These are phyloP conservation scores for Enteromius afrohamiltoni DNA, from an alignment of 2,797 vertebrate genomes.

Conservation along the genomic window DNA sequence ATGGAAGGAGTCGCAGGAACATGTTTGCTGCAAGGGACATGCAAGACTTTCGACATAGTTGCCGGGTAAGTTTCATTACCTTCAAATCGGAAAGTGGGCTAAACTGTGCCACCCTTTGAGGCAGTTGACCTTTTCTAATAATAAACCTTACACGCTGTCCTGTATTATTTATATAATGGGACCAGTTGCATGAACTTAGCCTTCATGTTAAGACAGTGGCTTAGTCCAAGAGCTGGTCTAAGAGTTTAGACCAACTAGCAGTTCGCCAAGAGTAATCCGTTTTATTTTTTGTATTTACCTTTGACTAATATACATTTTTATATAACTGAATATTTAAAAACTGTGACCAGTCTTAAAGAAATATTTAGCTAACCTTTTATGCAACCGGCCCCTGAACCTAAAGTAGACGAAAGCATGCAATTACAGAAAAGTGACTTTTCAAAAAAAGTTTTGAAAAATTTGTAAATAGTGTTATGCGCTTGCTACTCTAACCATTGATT, in stretches of 20 bases:
- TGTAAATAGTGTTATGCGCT: background rate
- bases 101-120: background rate
- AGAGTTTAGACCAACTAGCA: no score
- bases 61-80: slow-evolving; percentile 76
- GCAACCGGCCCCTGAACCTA: background rate
- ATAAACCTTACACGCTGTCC: background rate
- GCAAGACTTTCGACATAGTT: slow-evolving; percentile 81
- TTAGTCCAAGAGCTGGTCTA: no score
- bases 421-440: background rate
- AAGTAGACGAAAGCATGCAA: background rate
- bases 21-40: slow-evolving; percentile 81
- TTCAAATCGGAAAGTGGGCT: background rate
- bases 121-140: background rate
- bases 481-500: no score
- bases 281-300: no score
- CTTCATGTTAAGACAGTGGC: no score
- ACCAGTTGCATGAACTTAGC: no score
- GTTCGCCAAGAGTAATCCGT: no score
- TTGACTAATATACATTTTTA: no score
- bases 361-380: no score
- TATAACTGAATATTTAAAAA: no score
- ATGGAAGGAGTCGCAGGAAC: slow-evolving; percentile 67
- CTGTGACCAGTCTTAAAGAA: no score
- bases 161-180: background rate
- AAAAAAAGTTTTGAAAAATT: background rate